phyloP scores from a whole-genome alignment of 2,888 invertebrate genomes.

The Nezara viridula region DNA sequence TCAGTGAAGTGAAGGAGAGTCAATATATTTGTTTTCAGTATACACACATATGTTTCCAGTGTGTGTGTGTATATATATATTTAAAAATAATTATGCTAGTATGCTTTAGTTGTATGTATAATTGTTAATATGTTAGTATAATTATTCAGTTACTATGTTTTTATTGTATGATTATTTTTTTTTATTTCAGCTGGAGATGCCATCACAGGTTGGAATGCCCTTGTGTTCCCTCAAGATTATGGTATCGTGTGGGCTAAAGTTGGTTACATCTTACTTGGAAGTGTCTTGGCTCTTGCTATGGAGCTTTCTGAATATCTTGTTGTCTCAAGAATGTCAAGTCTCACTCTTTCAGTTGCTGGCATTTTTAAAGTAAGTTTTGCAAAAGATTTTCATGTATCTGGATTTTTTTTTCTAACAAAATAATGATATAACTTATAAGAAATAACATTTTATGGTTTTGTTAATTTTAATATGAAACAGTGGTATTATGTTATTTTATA shows the following conservation, averaged over 20 bases:
- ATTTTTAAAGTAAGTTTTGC: slow-evolving; percentile 87
- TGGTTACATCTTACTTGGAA: slow-evolving; percentile 78
- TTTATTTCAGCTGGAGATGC: slow-evolving; percentile 40
- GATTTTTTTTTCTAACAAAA: not conserved
- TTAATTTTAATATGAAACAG: too few species aligned
- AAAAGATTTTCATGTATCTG: not conserved
- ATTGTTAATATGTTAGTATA: too few species aligned
- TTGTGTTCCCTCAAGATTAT: slow-evolving; percentile 59
- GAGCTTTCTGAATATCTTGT: slow-evolving; percentile 95
- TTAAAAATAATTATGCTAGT: too few species aligned
- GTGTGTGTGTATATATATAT: too few species aligned
- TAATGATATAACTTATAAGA: not conserved
- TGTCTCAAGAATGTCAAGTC: slow-evolving; percentile 93
- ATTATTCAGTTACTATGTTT: too few species aligned
- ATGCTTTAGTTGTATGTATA: too few species aligned
- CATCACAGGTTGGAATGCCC: slow-evolving; percentile 25
- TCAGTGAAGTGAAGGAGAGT: too few species aligned
- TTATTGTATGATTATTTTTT: too few species aligned
- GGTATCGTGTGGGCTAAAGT: slow-evolving; percentile 57
- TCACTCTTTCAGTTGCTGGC: slow-evolving; percentile 94
- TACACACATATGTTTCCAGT: too few species aligned
- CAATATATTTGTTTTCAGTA: too few species aligned
- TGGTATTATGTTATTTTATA: too few species aligned
- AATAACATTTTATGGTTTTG: not conserved
- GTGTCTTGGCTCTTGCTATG: slow-evolving; percentile 92